Evolutionary conservation across 2,888 invertebrate genomes (phyloP).

Genomic region (Physocephala rufipes): DNA sequence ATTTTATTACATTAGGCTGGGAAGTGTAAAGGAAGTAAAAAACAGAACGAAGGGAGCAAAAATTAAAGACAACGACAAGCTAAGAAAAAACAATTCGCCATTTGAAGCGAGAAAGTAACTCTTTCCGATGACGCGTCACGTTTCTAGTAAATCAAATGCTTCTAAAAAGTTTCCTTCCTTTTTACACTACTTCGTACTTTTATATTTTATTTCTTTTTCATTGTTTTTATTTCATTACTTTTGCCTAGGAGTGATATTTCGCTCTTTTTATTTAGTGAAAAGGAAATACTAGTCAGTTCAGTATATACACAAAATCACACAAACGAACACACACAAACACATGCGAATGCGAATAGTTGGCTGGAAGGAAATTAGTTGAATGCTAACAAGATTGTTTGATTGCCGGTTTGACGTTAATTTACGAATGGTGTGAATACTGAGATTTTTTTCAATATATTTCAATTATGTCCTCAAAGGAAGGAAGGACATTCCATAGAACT

Average conservation of each 20-base stretch:
- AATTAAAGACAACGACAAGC: background rate
- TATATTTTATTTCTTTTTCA: background rate
- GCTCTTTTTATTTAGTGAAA: too few relatives aligned
- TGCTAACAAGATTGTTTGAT: background rate
- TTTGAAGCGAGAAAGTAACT: slow-evolving; percentile 10
- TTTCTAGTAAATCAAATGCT: slow-evolving; percentile 3
- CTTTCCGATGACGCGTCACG: background rate
- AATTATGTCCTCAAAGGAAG: too few relatives aligned
- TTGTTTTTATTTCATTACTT: too few relatives aligned
- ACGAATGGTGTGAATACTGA: background rate
- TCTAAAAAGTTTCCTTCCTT: background rate
- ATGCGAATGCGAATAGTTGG: background rate
- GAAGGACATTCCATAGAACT: too few relatives aligned
- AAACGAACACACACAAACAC: slow-evolving; percentile 1
- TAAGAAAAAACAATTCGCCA: background rate
- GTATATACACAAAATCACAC: background rate
- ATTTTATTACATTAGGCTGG: background rate
- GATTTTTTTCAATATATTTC: too few relatives aligned
- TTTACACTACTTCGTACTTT: background rate
- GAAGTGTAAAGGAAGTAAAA: slow-evolving; percentile 1
- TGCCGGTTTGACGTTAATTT: slow-evolving; percentile 15
- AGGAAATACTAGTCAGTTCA: background rate
- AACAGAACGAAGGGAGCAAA: background rate
- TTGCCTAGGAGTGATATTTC: too few relatives aligned
- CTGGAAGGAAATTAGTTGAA: background rate